These are phyloP conservation scores for Dipus sagitta DNA, from an alignment of 2,797 vertebrate species.

Conservation along the genomic window DNA sequence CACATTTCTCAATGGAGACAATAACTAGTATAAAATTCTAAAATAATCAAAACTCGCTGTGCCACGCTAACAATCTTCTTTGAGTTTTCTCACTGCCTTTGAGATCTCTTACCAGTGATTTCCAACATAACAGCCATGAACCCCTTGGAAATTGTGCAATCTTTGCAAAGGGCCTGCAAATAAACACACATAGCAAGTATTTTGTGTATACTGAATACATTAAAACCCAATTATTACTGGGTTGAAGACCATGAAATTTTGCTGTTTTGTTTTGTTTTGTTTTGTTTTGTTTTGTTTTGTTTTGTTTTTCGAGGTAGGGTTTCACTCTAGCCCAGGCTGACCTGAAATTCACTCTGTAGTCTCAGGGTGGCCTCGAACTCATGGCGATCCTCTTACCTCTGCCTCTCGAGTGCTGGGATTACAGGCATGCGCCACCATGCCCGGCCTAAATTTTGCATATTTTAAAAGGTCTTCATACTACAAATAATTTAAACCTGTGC, in stretches of 20 bases:
- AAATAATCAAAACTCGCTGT: not conserved
- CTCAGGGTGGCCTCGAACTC: no score
- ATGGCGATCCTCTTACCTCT: no score
- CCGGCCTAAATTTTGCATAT: not conserved
- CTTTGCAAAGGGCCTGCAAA: not conserved
- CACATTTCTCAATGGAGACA: not conserved
- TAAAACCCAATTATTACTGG: not conserved
- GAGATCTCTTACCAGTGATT: not conserved
- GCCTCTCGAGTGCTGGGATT: no score
- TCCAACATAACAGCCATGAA: not conserved
- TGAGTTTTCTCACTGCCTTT: not conserved
- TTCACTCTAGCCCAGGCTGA: no score
- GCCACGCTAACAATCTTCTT: not conserved
- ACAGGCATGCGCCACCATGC: no score
- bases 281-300: no score
- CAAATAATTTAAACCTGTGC: constrained; percentile 15
- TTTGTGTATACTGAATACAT: not conserved
- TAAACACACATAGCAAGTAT: not conserved
- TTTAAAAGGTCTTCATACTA: not conserved
- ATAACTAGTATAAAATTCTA: constrained; percentile 7
- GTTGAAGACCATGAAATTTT: not conserved
- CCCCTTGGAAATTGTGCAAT: not conserved
- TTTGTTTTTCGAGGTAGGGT: no score
- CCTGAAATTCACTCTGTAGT: no score
- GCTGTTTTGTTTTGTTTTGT: no score